Evolutionary conservation across 37 sponge, comb jelly and placozoan genomes (phyloP).

Genomic region (Diacarnus erythraeanus): DNA sequence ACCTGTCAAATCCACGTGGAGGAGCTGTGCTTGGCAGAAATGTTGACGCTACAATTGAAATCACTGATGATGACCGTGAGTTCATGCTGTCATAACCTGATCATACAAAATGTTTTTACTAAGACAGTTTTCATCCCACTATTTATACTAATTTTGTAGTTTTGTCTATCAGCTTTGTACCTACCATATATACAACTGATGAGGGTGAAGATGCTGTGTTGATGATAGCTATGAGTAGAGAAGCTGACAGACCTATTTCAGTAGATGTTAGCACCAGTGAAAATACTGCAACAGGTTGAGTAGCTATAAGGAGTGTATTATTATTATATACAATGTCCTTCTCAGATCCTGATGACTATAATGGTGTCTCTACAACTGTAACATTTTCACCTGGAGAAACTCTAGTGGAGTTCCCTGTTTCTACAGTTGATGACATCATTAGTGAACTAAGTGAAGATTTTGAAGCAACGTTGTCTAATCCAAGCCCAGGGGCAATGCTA

Average conservation of each 20-base stretch:
- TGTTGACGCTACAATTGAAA: constrained; percentile 15
- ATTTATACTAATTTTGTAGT: background rate
- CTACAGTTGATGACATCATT: constrained; percentile 32
- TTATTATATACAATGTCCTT: no score
- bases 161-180: background rate
- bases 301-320: no score
- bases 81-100: no score
- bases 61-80: constrained; percentile 46
- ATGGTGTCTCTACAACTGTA: background rate
- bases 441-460: constrained; percentile 33
- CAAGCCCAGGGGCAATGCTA: background rate
- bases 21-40: background rate
- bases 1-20: background rate
- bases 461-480: background rate
- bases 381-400: constrained; percentile 24
- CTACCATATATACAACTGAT: constrained; percentile 11
- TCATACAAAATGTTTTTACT: no score
- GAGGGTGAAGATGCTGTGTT: constrained; percentile 6
- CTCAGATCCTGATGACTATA: constrained; percentile 33
- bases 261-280: background rate
- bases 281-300: background rate
- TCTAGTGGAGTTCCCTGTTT: background rate
- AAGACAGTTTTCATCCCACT: no score
- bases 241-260: background rate
- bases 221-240: constrained; percentile 5